These are phyloP conservation scores for Apteryx mantelli DNA, from an alignment of 2,113 vertebrate genomes.

Conservation along the genomic window DNA sequence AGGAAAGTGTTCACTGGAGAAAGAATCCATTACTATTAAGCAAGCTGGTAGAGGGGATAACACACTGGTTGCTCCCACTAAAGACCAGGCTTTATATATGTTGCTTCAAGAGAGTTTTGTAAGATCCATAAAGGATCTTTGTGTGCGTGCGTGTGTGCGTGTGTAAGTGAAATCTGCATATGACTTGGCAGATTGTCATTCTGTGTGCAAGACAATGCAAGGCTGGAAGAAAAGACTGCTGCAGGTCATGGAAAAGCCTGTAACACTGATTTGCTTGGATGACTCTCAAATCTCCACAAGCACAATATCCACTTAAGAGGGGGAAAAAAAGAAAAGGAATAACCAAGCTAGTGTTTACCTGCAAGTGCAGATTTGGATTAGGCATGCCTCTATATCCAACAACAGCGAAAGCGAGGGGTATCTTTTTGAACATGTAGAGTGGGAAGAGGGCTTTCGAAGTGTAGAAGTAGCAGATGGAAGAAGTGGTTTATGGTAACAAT, in stretches of 20 bases:
- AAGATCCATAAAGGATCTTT: not conserved
- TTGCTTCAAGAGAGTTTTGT: not conserved
- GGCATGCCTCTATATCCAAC: not conserved
- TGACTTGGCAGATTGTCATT: not conserved
- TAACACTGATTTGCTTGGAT: not conserved
- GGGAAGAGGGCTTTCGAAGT: not conserved
- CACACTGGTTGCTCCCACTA: not conserved
- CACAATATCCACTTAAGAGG: not conserved
- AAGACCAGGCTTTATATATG: not conserved
- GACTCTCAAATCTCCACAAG: not conserved
- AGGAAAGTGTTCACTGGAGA: not conserved
- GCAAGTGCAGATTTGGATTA: not conserved
- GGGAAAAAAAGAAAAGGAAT: not conserved
- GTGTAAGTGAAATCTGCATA: not conserved
- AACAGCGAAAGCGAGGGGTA: not conserved
- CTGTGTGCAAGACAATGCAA: not conserved
- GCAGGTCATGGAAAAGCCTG: not conserved
- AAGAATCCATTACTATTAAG: not conserved
- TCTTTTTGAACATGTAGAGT: not conserved
- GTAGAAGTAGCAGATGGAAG: not conserved
- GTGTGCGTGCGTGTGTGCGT: too few species aligned
- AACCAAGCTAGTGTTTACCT: not conserved
- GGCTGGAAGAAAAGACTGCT: not conserved
- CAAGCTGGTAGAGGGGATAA: not conserved
- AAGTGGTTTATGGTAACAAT: not conserved